Evolutionary conservation across 1,140 invertebrate genomes (phyloP), one percentile per base, ranked within the genome.

Genomic region (Heliconius congener): DNA sequence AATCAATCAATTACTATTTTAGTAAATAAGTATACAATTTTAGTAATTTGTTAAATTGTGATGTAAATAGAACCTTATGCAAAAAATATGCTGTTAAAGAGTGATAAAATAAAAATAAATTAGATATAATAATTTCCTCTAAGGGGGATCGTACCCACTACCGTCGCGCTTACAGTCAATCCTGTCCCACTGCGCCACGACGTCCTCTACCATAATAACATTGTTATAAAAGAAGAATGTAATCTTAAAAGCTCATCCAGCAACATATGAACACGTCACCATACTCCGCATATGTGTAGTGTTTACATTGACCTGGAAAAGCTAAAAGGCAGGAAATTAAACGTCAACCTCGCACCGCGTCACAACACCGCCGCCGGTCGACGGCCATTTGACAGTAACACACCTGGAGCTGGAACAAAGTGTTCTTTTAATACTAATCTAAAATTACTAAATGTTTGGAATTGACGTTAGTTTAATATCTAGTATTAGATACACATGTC

Each of bases 281-380:
- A 66, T 16, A 16, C 23, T 27, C 23, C n/a, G 60, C 60, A 66
- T 66, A 66, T 66, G 60, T 30, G 60, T 71, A 66, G 60, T 76
- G 74, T 73, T 77, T 57, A 60, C 60, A 76, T 78, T 84, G 81
- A 83, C 83, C 83, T 52, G 81, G 77, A 84, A 83, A 80, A 34
- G 77, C 76, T 39, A 9, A 71, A 50, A 73, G 76, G 37, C 74
- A 76, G 81, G 83, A 84, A 84, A 82, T 82, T 79, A 78, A 79
- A 76, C 78, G 81, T 84, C 79, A 74, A 66, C 71, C 77, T 46
- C 60, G 46, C 39, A 8, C 18, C 11, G 18, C 42, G 74, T 76
- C 71, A 72, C 77, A 37, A 60, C n/a, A 19, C 30, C 11, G 37
- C 66, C n/a, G 11, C 55, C 74, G 27, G 46, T 55, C 19, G 46